phyloP scores from a whole-genome alignment of 2,888 invertebrate genomes.

The Himalopsyche tibetana region DNA sequence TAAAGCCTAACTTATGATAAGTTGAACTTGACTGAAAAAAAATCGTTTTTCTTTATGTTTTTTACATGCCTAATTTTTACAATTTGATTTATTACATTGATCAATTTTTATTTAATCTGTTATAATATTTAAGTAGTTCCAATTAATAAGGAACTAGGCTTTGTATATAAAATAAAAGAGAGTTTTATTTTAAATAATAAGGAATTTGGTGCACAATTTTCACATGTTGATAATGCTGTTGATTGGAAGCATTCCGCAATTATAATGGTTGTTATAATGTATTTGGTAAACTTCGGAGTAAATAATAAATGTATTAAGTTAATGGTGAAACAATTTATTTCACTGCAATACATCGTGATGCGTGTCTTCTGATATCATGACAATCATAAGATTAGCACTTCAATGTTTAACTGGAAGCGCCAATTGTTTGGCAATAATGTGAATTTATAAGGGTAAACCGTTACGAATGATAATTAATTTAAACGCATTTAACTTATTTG shows the following conservation, averaged over 20 bases:
- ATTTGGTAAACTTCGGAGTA: conserved; percentile 4
- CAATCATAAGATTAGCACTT: conserved; percentile 52
- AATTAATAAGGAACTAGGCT: conserved; percentile 45
- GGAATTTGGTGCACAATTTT: conserved; percentile 47
- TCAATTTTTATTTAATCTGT: conserved; percentile 47
- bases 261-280: conserved; percentile 16
- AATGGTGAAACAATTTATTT: neutral
- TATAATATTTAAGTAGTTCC: conserved; percentile 43
- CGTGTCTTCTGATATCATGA: conserved; percentile 48
- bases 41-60: conserved; percentile 46
- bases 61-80: conserved; percentile 53
- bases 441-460: conserved; percentile 26
- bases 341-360: conserved; percentile 10
- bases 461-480: neutral
- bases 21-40: conserved; percentile 60
- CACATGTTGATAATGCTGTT: conserved; percentile 39
- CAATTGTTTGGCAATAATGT: conserved; percentile 25
- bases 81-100: conserved; percentile 46
- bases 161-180: conserved; percentile 46
- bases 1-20: conserved; percentile 32
- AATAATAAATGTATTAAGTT: conserved; percentile 13
- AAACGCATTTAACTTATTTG: conserved; percentile 38
- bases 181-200: conserved; percentile 42
- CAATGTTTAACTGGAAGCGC: conserved; percentile 24
- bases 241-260: conserved; percentile 50